phyloP scores from a whole-genome alignment of 2,797 vertebrate genomes.

The Numenius phaeopus region DNA sequence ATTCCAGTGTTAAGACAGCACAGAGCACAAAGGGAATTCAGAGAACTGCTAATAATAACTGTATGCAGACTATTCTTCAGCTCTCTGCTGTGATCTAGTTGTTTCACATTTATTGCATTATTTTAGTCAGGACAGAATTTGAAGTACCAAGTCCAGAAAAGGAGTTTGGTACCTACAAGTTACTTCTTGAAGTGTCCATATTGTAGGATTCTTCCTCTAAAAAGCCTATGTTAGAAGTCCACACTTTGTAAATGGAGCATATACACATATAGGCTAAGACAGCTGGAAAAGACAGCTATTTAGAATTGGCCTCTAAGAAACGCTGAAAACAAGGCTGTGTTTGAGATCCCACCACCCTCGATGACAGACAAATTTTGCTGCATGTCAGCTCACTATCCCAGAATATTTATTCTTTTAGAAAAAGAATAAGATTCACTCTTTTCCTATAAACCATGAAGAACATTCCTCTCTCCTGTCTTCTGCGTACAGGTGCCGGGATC shows the following conservation, averaged over 20 bases:
- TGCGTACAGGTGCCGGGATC: background rate
- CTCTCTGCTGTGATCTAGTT: constrained; percentile 6
- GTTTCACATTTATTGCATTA: background rate
- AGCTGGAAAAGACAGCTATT: background rate
- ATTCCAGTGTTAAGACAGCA: constrained; percentile 9
- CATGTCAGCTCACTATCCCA: background rate
- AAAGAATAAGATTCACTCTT: background rate
- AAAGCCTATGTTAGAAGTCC: background rate
- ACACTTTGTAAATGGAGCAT: background rate
- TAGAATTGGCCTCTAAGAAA: background rate
- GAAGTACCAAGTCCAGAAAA: background rate
- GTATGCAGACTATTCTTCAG: background rate
- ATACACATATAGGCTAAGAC: background rate
- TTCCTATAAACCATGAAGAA: background rate
- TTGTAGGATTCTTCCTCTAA: background rate
- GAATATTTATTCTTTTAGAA: background rate
- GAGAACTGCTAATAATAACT: constrained; percentile 31
- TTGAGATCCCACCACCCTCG: background rate
- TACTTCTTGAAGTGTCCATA: background rate
- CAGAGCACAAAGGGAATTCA: constrained; percentile 8
- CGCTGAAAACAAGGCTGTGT: background rate
- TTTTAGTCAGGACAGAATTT: background rate
- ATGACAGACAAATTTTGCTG: background rate
- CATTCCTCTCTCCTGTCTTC: background rate
- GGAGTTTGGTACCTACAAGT: background rate